Base-by-base conservation (phyloP, 2,888 invertebrate genomes). In the Chymomyza amoena region DNA sequence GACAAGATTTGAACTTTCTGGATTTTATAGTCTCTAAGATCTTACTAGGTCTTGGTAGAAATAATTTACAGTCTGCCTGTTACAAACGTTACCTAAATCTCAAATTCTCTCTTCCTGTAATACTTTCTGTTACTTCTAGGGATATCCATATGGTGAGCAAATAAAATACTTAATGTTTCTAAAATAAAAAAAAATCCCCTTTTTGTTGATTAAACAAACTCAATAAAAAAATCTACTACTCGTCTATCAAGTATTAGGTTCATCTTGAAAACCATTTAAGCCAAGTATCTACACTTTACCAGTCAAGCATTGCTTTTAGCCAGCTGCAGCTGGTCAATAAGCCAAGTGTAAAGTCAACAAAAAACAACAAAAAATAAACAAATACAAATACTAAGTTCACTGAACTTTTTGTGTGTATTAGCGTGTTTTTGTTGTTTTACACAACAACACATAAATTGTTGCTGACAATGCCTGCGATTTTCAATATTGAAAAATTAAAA, bases 311-410 rank as follows among this genome's bases (percentile, higher is more conserved):
- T 45, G 13, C 39, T 45, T 45, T 45, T 45, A 13, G 6, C 39
- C 13, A 13, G 6, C 39, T 45, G 39, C 39, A 45, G 13, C 39
- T 45, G 39, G 13, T 45, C 39, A 57, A 65, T 64, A 50, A 64
- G 51, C 57, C 28, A 69, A 70, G 32, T 50, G n/a, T 56, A 61
- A 72, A 68, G 64, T 64, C 50, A 72, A 69, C n/a, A 68, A 63
- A 64, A 66, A 65, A 64, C n/a, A 28, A 52, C 16, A 69, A 70
- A 67, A 69, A 64, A 62, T 57, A 25, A 64, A 56, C 45, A 61
- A 68, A 57, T 60, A 66, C 64, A 64, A 61, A 32, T 45, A 65
- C 32, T 63, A 39, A 50, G 78, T 71, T 78, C 76, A 73, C 66
- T 78, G 68, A 66, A 67, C 69, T 73, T 13, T 32, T 15, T 13